Evolutionary conservation across 1,140 invertebrate species (phyloP).

Genomic region (Pachypeltis micranthus): DNA sequence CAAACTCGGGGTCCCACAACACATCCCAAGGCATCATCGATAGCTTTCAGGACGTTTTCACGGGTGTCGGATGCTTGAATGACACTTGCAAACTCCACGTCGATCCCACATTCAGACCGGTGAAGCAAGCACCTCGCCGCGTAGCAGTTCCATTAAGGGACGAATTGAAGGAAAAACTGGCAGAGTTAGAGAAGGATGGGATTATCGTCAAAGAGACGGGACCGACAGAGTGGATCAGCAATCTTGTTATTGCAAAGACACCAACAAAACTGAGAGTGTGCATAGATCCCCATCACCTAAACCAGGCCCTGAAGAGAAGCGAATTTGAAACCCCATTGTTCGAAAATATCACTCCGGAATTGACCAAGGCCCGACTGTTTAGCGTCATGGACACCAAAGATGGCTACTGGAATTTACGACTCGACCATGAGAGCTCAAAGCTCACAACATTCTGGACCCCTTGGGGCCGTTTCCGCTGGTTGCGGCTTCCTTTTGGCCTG

Average conservation of each 20-base stretch:
- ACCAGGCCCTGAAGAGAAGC: slow-evolving; percentile 21
- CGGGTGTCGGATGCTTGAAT: slow-evolving; percentile 4
- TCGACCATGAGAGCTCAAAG: slow-evolving; percentile 10
- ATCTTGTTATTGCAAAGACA: slow-evolving; percentile 9
- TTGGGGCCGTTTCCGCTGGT: slow-evolving; percentile 34
- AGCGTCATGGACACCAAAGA: slow-evolving; percentile 22
- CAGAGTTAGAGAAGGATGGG: slow-evolving; percentile 20
- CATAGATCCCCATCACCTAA: slow-evolving; percentile 22
- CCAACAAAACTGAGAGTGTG: background rate
- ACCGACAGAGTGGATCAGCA: slow-evolving; percentile 26
- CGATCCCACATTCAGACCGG: background rate
- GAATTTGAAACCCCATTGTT: background rate
- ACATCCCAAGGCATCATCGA: background rate
- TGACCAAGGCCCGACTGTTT: slow-evolving; percentile 16
- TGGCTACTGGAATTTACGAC: slow-evolving; percentile 22
- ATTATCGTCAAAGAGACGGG: slow-evolving; percentile 26
- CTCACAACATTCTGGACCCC: slow-evolving; percentile 35
- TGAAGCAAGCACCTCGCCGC: slow-evolving; percentile 23
- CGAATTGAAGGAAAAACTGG: slow-evolving; percentile 22
- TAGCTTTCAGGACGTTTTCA: slow-evolving; percentile 4
- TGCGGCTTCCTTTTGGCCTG: slow-evolving; percentile 36
- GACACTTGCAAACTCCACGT: background rate
- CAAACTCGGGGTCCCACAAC: background rate
- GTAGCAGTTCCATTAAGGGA: slow-evolving; percentile 23
- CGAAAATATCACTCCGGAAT: slow-evolving; percentile 18